Percentiles rank a stretch among this genome's conserved stretches.
Conservation (phyloP, 2,113 vertebrate species). For the Phrynosoma blainvillii region DNA sequence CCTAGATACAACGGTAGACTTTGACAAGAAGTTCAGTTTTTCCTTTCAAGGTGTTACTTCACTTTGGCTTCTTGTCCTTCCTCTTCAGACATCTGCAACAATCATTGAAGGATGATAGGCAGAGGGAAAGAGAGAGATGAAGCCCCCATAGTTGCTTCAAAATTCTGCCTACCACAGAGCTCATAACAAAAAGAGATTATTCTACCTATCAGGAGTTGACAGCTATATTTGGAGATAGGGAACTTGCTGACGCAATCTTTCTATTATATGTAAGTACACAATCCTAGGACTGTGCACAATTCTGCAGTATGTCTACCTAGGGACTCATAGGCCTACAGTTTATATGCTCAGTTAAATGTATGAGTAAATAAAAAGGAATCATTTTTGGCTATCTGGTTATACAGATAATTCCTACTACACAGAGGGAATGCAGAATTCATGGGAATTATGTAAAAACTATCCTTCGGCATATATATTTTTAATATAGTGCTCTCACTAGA, state of each 20-base stretch:
- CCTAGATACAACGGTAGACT: background rate
- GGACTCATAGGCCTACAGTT: background rate
- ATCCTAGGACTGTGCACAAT: background rate
- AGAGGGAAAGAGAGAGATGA: too few species aligned
- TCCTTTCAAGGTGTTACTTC: background rate
- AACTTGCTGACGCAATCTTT: background rate
- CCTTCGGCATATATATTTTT: background rate
- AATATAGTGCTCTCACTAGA: background rate
- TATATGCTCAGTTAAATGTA: background rate
- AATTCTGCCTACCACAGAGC: background rate
- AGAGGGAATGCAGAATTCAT: constrained; percentile 1
- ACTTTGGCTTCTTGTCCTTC: background rate
- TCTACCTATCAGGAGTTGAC: background rate
- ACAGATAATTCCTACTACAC: background rate
- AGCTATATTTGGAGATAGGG: constrained; percentile 1
- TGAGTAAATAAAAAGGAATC: constrained; percentile 15
- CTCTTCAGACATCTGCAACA: background rate
- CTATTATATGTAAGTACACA: background rate
- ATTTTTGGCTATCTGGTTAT: background rate
- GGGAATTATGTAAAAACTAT: constrained; percentile 1
- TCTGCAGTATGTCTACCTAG: background rate
- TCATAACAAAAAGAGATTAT: background rate
- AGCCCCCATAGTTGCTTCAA: background rate
- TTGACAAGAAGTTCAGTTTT: background rate
- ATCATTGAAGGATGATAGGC: background rate